Evolutionary conservation across 2,888 invertebrate species (phyloP), one percentile per base, ranked within the genome.

Genomic region (Cancer borealis): DNA sequence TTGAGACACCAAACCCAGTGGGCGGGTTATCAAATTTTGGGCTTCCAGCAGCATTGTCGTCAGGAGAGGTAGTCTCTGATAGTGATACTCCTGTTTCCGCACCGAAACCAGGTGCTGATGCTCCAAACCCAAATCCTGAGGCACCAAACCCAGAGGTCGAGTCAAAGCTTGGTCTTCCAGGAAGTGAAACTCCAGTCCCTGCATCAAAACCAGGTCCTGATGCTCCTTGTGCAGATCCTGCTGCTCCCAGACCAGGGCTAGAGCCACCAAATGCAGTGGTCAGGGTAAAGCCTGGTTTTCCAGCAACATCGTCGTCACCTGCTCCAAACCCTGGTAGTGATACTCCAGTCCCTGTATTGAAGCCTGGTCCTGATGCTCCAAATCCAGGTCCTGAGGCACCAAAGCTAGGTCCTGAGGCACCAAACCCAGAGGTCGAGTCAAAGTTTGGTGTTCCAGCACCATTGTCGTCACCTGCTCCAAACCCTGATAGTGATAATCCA

Each of bases 311-410:
- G 17, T 26, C 73, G 39, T 14, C 39, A 39, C 1, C 6, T n/a
- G 30, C 45, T 21, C 91, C 60, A 91, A 73, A 66, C n/a, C 73
- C 66, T 91, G 91, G 66, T 46, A 88, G 46, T 88, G n/a, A 46
- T 88, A 47, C 88, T 88, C 46, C 92, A n/a, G 46, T 0, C 17
- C 66, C 73, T 2, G 46, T 8, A 84, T 45, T 39, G 2, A 88
- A 10, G 10, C 47, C 88, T 47, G 47, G 47, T 21, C 47, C 88
- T 46, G 88, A n/a, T 46, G n/a, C 88, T n/a, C 46, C 46, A 3
- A 1, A 2, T 30, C 79, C 66, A 45, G 66, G 26, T 66, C 91
- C 30, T 26, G 60, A 90, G 45, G 26, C n/a, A 10, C 88, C 47
- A 88, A 47, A 47, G 1, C 47, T 47, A 47, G 3, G 1, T 46